phyloP scores from a whole-genome alignment of 2,888 invertebrate genomes.

The Papilio gigon region DNA sequence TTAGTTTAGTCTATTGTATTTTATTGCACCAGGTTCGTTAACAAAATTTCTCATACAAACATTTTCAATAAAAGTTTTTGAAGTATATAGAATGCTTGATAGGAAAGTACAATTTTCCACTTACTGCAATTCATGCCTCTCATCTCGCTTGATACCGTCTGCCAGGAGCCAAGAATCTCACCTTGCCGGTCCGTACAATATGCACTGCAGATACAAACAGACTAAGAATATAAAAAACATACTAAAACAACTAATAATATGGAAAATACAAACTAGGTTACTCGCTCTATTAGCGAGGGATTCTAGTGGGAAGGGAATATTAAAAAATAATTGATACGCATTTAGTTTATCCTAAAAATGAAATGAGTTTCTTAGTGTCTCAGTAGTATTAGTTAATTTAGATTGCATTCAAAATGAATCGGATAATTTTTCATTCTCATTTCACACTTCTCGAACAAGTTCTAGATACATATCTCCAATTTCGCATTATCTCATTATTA shows the following conservation, averaged over 20 bases:
- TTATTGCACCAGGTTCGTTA: neutral
- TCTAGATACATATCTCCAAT: too few relatives aligned
- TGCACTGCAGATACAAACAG: constrained; percentile 67
- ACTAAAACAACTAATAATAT: too few relatives aligned
- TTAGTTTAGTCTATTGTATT: neutral
- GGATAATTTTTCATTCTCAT: too few relatives aligned
- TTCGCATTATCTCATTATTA: too few relatives aligned
- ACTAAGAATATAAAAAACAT: neutral
- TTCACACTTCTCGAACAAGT: too few relatives aligned
- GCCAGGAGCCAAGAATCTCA: constrained; percentile 80
- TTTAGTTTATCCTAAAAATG: too few relatives aligned
- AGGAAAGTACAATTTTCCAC: constrained; percentile 53
- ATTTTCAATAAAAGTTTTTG: neutral
- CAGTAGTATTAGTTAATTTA: too few relatives aligned
- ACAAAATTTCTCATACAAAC: neutral
- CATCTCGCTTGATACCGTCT: constrained; percentile 64
- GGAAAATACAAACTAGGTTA: neutral
- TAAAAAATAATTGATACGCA: too few relatives aligned
- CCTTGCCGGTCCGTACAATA: constrained; percentile 84
- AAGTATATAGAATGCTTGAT: neutral
- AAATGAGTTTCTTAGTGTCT: too few relatives aligned
- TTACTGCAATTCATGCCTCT: constrained; percentile 83
- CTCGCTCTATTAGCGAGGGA: too few relatives aligned
- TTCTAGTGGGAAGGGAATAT: too few relatives aligned
- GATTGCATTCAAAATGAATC: too few relatives aligned